phyloP scores from a whole-genome alignment of 2,888 invertebrate genomes.

The Drosophila meridiana region DNA sequence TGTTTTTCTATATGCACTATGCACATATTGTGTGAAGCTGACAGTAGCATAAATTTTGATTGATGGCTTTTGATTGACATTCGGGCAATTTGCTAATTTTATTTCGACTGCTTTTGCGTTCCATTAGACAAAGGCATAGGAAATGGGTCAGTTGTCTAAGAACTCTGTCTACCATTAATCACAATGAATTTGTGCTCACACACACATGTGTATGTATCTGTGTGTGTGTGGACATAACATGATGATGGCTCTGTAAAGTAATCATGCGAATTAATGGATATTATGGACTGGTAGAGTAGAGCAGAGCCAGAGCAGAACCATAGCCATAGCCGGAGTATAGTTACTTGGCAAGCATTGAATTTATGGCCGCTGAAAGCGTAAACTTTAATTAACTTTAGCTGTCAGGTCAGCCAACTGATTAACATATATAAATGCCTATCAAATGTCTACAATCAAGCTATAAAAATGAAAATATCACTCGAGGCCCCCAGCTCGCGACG shows the following conservation, averaged over 20 bases:
- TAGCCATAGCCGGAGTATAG: background rate
- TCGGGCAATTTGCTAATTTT: constrained; percentile 79
- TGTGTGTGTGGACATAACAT: background rate
- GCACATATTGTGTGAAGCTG: constrained; percentile 64
- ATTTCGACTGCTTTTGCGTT: constrained; percentile 50
- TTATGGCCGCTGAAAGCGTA: constrained; percentile 45
- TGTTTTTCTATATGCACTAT: constrained; percentile 39
- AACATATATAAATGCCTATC: constrained; percentile 77
- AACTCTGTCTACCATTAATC: constrained; percentile 65
- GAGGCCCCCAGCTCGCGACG: constrained; percentile 34
- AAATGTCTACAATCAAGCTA: constrained; percentile 75
- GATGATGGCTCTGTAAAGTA: constrained; percentile 29
- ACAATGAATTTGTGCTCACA: constrained; percentile 58
- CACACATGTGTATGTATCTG: constrained; percentile 25
- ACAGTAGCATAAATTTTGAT: constrained; percentile 79
- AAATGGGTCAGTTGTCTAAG: constrained; percentile 59
- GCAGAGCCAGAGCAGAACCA: too few species aligned
- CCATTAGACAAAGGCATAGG: constrained; percentile 25
- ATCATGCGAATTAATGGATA: constrained; percentile 71
- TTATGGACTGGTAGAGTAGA: constrained; percentile 34
- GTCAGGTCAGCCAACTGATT: constrained; percentile 74
- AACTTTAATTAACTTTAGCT: constrained; percentile 75
- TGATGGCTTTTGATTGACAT: constrained; percentile 77
- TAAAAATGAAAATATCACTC: constrained; percentile 67
- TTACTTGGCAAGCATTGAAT: constrained; percentile 26